A percentile compares a stretch with the other conserved stretches of the same genome.
Conservation (phyloP, 1,140 invertebrate species). For the Carposina sasakii region DNA sequence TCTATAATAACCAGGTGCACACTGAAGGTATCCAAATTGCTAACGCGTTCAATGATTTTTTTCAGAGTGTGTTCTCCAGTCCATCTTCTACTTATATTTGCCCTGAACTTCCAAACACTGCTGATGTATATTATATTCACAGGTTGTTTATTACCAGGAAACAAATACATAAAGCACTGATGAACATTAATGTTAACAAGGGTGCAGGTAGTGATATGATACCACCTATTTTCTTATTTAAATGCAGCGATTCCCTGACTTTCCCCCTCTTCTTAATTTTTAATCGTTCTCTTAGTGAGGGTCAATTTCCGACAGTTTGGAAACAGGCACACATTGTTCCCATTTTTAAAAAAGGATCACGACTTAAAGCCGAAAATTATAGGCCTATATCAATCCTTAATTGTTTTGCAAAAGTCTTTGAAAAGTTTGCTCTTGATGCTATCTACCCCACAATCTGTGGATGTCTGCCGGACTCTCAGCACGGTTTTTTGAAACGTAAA, state of each 20-base stretch:
- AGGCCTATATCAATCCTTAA: neutral
- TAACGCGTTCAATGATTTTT: neutral
- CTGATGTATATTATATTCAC: no score
- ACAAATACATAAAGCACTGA: neutral
- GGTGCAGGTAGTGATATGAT: neutral
- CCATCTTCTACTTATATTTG: neutral
- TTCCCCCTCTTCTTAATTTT: neutral
- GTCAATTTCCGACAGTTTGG: neutral
- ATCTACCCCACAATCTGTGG: neutral
- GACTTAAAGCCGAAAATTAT: neutral
- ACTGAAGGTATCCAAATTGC: neutral
- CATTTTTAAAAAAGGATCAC: neutral
- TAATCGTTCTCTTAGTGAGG: neutral
- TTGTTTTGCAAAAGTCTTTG: neutral
- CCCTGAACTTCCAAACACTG: neutral
- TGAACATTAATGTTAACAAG: neutral
- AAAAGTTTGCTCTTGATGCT: neutral
- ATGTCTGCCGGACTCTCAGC: neutral
- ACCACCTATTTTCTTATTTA: neutral
- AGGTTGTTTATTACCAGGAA: neutral
- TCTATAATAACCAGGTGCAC: neutral
- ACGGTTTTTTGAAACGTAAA: neutral
- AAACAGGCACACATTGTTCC: neutral
- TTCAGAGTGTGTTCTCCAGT: neutral
- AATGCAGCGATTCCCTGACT: neutral